Evolutionary conservation across 2,113 vertebrate genomes (phyloP), one percentile per base, ranked within the genome.

Genomic region (Stigmatopora nigra): DNA sequence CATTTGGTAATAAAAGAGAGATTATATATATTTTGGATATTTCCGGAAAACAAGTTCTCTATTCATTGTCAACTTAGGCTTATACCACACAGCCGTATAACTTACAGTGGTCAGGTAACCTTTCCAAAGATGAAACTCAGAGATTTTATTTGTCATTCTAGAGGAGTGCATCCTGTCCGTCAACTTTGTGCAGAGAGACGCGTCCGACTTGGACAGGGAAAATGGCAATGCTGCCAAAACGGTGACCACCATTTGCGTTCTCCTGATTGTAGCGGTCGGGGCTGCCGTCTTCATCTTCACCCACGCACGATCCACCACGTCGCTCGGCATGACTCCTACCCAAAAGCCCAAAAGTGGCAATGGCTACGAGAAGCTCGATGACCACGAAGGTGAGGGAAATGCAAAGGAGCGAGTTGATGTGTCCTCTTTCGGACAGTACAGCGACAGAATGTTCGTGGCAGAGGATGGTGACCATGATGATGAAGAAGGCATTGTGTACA

Each of bases 401-500:
- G 25, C 22, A 5, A 15, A 75, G 48, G 88, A 85, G 71, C 36
- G 73, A 4, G 19, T 13, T 0, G 48, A 74, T 66, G 53, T 74
- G 31, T 75, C 75, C 78, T 87, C 73, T 5, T 85, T 90, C 64
- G 90, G 86, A 25, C 93, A 97, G 49, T 93, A 93, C 67, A 89
- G 80, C 8, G 93, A 96, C 58, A 78, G 74, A 36, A 88, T 93
- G 13, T 16, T 75, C 17, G 67, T 55, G 0, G 62, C 65, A 51
- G 86, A 91, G 0, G 90, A 93, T 0, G 92, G 95, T 0, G 89
- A 90, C 0, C 84, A 85, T 0, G 91, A 92, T 0, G 89, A 91
- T 0, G 92, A 93, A 0, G 93, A 95, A 2, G 94, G 94, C 49
- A 97, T 96, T 0, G 94, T 99, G 60, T 97, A 96, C 81, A 98